A percentile compares a stretch with the other conserved stretches of the same genome.
These are phyloP conservation scores for Xerus inauris DNA, from an alignment of 2,113 vertebrate genomes.

Conservation along the genomic window DNA sequence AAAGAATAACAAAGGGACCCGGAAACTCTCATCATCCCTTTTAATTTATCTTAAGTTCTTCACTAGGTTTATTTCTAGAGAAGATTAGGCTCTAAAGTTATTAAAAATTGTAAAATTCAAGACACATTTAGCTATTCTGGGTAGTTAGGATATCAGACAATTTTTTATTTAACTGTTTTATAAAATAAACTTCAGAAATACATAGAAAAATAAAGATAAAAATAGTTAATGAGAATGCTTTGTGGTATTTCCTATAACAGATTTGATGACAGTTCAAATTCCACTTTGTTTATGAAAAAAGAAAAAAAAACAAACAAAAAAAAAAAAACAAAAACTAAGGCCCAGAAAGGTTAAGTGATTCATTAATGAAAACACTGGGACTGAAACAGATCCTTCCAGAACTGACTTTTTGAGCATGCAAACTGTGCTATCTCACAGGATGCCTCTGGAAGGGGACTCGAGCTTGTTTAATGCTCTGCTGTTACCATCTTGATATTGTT, in stretches of 20 bases:
- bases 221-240: not conserved
- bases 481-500: not conserved
- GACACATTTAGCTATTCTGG: not conserved
- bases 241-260: not conserved
- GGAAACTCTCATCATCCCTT: not conserved
- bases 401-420: not conserved
- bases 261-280: not conserved
- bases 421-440: not conserved
- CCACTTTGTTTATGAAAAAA: not conserved
- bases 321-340: not conserved
- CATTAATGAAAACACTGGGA: not conserved
- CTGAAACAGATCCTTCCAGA: not conserved
- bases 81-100: not conserved
- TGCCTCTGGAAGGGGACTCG: not conserved
- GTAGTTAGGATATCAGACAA: not conserved
- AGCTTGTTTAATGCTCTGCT: not conserved
- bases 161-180: not conserved
- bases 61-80: not conserved
- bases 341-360: not conserved
- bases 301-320: not conserved
- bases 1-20: too few species aligned
- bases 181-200: not conserved
- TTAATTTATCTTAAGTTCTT: not conserved
- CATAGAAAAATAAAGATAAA: not conserved
- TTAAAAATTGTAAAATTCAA: not conserved